phyloP scores from a whole-genome alignment of 1,140 invertebrate genomes.

The Drosophila pallidifrons region DNA sequence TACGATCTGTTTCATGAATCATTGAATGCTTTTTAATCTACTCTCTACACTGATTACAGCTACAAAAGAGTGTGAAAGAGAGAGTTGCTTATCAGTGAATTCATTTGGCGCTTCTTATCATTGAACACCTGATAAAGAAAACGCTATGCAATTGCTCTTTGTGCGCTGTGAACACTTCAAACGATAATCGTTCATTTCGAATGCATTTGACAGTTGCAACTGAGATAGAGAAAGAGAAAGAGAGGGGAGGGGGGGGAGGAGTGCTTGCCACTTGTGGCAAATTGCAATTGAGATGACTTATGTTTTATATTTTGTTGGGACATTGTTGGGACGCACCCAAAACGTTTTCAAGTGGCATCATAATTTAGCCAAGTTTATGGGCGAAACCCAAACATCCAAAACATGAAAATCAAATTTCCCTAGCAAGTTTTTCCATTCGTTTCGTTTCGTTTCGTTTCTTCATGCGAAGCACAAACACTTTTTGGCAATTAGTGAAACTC shows the following conservation, averaged over 20 bases:
- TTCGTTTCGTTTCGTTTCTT: neutral
- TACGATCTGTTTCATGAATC: too few species aligned
- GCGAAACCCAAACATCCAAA: conserved; percentile 73
- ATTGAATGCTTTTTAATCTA: too few species aligned
- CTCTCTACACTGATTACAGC: too few species aligned
- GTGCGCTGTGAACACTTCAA: too few species aligned
- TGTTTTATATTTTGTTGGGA: conserved; percentile 42
- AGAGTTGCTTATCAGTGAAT: too few species aligned
- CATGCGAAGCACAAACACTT: conserved; percentile 26
- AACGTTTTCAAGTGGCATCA: neutral
- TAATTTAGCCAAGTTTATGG: conserved; percentile 53
- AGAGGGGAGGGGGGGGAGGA: conserved; percentile 14
- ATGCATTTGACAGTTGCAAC: too few species aligned
- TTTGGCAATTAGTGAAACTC: conserved; percentile 46
- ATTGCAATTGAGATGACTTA: conserved; percentile 40
- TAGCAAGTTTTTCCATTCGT: neutral
- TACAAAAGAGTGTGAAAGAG: too few species aligned
- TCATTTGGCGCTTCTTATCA: too few species aligned
- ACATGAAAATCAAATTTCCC: conserved; percentile 81
- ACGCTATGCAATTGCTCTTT: too few species aligned
- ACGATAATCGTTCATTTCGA: too few species aligned
- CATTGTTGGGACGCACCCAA: conserved; percentile 26
- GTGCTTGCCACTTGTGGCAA: conserved; percentile 46
- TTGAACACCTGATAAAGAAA: too few species aligned
- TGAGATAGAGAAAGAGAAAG: too few species aligned